Percentiles rank a stretch among this genome's conserved stretches.
Evolutionary conservation across 2,797 vertebrate genomes (phyloP).

Genomic region (Microhierax caerulescens): DNA sequence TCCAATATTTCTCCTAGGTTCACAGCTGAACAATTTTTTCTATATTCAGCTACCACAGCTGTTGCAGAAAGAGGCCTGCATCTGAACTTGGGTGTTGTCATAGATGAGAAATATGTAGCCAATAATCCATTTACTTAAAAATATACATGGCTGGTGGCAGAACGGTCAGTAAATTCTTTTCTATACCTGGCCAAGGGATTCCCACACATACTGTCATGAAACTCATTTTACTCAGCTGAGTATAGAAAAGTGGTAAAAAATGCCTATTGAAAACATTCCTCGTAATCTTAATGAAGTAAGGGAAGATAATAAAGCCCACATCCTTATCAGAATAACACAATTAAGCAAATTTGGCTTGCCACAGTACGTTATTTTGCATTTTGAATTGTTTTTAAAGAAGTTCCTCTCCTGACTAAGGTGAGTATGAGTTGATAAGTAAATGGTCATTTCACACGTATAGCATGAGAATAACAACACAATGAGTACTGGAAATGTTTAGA

Average conservation of each 20-base stretch:
- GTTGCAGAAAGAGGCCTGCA: not conserved
- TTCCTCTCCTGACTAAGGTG: not conserved
- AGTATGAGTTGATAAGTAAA: not conserved
- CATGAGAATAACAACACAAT: not conserved
- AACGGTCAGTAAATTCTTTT: not conserved
- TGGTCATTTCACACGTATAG: not conserved
- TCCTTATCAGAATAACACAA: not conserved
- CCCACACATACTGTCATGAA: not conserved
- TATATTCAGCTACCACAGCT: not conserved
- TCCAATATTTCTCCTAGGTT: not conserved
- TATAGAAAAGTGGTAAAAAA: not conserved
- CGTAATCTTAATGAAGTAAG: not conserved
- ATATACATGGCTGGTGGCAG: not conserved
- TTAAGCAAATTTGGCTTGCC: not conserved
- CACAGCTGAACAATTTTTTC: not conserved
- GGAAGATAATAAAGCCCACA: not conserved
- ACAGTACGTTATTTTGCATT: not conserved
- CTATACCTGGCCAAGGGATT: not conserved
- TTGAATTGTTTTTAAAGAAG: not conserved
- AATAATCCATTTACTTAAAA: not conserved
- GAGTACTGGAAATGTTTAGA: not conserved
- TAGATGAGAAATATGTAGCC: not conserved
- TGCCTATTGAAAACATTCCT: not conserved
- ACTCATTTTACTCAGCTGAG: not conserved
- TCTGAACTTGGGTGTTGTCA: not conserved